Evolutionary conservation across 2,888 invertebrate species (phyloP).

Genomic region (Zootermopsis nevadensis): DNA sequence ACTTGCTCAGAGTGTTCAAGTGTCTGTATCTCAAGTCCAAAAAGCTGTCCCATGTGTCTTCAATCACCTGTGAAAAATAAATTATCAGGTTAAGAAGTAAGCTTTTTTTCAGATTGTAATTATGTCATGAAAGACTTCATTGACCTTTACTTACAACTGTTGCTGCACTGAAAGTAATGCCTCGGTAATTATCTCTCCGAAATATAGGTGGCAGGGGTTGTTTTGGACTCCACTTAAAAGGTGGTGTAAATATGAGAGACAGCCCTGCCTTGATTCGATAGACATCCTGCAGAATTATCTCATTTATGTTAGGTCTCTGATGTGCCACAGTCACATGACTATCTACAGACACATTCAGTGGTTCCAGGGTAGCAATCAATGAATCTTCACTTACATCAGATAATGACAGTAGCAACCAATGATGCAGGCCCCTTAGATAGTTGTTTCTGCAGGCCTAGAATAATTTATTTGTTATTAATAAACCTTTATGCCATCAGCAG

Average conservation of each 20-base stretch:
- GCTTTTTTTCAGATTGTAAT: not conserved
- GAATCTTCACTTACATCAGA: too few relatives aligned
- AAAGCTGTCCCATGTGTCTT: not conserved
- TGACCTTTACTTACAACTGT: not conserved
- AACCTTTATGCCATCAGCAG: too few relatives aligned
- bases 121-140: not conserved
- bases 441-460: not conserved
- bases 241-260: not conserved
- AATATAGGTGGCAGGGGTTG: not conserved
- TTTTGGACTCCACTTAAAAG: not conserved
- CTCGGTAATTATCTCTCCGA: not conserved
- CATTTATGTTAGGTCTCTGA: not conserved
- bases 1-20: not conserved
- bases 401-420: not conserved
- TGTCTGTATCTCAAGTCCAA: not conserved
- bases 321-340: not conserved
- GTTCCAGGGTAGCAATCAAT: not conserved
- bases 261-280: not conserved
- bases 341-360: not conserved
- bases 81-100: too few relatives aligned
- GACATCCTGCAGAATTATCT: not conserved
- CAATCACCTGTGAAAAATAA: not conserved
- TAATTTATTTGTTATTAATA: too few relatives aligned
- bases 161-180: not conserved
- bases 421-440: not conserved